Evolutionary conservation across 2,113 vertebrate genomes (phyloP).

Genomic region (Dasyurus viverrinus): DNA sequence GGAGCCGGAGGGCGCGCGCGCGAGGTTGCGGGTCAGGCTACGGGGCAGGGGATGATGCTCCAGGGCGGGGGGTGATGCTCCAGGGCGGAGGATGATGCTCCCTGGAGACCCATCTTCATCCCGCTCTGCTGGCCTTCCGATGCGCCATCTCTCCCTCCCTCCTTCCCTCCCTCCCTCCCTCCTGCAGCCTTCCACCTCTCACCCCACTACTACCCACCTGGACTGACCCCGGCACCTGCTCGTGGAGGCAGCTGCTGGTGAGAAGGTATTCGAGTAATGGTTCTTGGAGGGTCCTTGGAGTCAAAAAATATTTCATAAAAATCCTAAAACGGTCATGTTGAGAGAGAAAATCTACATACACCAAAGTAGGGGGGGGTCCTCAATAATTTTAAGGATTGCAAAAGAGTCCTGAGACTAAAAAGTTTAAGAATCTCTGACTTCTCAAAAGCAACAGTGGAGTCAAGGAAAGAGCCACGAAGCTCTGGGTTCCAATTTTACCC

Average conservation of each 20-base stretch:
- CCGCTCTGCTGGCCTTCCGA: neutral
- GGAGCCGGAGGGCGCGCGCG: neutral
- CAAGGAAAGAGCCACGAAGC: neutral
- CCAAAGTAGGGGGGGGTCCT: neutral
- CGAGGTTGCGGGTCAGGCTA: conserved; percentile 24
- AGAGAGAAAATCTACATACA: neutral
- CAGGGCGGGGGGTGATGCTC: neutral
- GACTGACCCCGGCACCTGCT: neutral
- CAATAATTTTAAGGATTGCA: neutral
- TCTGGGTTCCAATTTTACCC: neutral
- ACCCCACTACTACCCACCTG: neutral
- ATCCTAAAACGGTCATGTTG: neutral
- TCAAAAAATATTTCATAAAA: neutral
- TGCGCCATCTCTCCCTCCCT: no score
- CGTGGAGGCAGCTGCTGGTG: neutral
- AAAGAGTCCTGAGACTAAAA: neutral
- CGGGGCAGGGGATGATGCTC: neutral
- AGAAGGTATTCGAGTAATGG: neutral
- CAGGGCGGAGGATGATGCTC: neutral
- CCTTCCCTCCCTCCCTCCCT: neutral
- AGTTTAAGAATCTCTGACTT: no score
- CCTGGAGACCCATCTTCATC: neutral
- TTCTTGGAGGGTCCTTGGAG: neutral
- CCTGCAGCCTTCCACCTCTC: no score
- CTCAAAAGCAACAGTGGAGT: neutral